phyloP scores from a whole-genome alignment of 2,888 invertebrate genomes.

The Clanis bilineata region DNA sequence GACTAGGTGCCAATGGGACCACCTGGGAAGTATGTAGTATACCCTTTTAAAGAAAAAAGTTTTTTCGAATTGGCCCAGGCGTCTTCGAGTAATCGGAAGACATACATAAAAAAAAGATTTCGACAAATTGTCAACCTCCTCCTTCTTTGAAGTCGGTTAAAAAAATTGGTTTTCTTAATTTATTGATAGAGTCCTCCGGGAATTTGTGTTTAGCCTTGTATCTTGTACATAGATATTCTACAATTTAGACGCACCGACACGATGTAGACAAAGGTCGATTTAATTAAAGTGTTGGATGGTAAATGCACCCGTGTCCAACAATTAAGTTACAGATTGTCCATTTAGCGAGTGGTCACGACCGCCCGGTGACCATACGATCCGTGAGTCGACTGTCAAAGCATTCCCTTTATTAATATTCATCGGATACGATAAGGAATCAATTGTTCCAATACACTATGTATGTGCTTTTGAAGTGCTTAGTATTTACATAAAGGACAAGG shows the following conservation, averaged over 20 bases:
- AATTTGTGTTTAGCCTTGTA: too few relatives aligned
- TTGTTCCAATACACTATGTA: background rate
- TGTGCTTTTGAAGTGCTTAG: background rate
- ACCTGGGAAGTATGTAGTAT: too few relatives aligned
- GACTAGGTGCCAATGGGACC: too few relatives aligned
- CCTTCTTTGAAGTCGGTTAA: too few relatives aligned
- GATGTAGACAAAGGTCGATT: conserved; percentile 5
- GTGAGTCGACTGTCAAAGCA: conserved; percentile 4
- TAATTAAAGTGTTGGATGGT: conserved; percentile 6
- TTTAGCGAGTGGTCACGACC: background rate
- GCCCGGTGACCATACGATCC: background rate
- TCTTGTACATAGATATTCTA: background rate
- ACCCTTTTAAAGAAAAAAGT: too few relatives aligned
- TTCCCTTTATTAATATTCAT: conserved; percentile 3
- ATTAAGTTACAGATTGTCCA: conserved; percentile 6
- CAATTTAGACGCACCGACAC: background rate
- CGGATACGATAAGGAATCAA: background rate
- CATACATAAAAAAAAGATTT: too few relatives aligned
- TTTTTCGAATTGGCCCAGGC: too few relatives aligned
- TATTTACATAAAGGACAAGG: too few relatives aligned
- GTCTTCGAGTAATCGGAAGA: too few relatives aligned
- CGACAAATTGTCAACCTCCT: too few relatives aligned
- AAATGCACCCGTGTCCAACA: conserved; percentile 5
- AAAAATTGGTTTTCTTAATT: too few relatives aligned
- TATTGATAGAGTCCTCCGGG: background rate